Percentiles rank a stretch among this genome's conserved stretches.
Evolutionary conservation across 2,888 invertebrate genomes (phyloP).

Genomic region (Stenoptilia bipunctidactyla): DNA sequence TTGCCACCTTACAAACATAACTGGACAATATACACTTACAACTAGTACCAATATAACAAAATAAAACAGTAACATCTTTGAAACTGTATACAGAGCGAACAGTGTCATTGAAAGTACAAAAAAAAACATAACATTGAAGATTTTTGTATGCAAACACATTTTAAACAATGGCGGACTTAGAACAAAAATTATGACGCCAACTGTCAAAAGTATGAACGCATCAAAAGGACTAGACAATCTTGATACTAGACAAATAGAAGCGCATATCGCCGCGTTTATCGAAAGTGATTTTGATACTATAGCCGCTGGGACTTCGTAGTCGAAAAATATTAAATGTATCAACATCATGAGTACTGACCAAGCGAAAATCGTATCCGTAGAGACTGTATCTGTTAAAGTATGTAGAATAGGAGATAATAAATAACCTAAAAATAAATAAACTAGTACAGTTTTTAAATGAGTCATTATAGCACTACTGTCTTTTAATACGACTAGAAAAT

Average conservation of each 20-base stretch:
- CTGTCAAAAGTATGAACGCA: conserved; percentile 90
- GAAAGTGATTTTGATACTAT: conserved; percentile 93
- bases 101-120: conserved; percentile 63
- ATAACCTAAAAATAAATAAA: conserved; percentile 89
- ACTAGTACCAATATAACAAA: conserved; percentile 74
- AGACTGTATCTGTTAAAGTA: conserved; percentile 95
- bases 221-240: conserved; percentile 87
- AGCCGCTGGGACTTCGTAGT: conserved; percentile 90
- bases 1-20: conserved; percentile 82
- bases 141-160: conserved; percentile 68
- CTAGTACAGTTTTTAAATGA: conserved; percentile 82
- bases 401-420: conserved; percentile 92
- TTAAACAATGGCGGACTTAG: conserved; percentile 86
- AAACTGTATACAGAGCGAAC: conserved; percentile 66
- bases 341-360: conserved; percentile 90
- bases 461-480: conserved; percentile 43
- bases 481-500: conserved; percentile 67
- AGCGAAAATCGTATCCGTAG: conserved; percentile 97
- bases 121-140: conserved; percentile 64
- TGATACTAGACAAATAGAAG: conserved; percentile 94
- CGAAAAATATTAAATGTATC: conserved; percentile 90
- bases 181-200: conserved; percentile 90
- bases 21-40: conserved; percentile 80
- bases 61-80: conserved; percentile 68
- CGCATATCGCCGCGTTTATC: conserved; percentile 94